phyloP scores from a whole-genome alignment of 2,888 invertebrate species.

The Mythimna vitellina region DNA sequence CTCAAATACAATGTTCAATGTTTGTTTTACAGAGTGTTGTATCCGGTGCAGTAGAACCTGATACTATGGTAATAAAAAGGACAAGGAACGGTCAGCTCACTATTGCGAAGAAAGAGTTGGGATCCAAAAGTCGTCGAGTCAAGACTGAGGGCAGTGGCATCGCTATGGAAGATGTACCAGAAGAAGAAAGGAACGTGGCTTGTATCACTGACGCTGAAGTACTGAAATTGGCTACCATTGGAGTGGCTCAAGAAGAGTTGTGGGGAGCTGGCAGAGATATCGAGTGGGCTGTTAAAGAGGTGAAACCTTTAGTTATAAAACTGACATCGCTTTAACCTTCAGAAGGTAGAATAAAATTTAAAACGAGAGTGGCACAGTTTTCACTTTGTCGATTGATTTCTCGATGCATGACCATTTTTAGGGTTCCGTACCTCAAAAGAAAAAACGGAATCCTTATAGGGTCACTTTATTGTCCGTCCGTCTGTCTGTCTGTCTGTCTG shows the following conservation, averaged over 20 bases:
- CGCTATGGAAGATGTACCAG: conserved; percentile 78
- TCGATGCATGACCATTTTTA: background rate
- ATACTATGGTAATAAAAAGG: conserved; percentile 92
- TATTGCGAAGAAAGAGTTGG: conserved; percentile 85
- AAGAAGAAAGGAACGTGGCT: conserved; percentile 79
- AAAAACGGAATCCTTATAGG: no score
- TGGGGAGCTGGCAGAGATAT: conserved; percentile 94
- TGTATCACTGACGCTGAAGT: conserved; percentile 91
- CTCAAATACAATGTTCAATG: background rate
- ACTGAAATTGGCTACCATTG: conserved; percentile 87
- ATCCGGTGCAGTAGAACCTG: conserved; percentile 94
- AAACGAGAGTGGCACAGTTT: background rate
- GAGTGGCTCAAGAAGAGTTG: conserved; percentile 91
- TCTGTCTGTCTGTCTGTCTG: no score
- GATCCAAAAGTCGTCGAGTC: conserved; percentile 89
- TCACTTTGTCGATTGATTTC: background rate
- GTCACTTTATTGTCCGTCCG: no score
- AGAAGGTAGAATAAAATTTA: no score
- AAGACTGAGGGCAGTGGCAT: conserved; percentile 84
- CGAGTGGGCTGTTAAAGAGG: conserved; percentile 94
- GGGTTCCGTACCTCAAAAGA: no score
- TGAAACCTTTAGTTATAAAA: conserved; percentile 64
- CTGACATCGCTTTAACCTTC: background rate
- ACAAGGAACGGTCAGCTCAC: conserved; percentile 84
- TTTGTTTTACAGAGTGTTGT: conserved; percentile 92